Evolutionary conservation across 1,140 invertebrate genomes (phyloP), one percentile per base, ranked within the genome.

Genomic region (Pseudomyrmex flavicornis): DNA sequence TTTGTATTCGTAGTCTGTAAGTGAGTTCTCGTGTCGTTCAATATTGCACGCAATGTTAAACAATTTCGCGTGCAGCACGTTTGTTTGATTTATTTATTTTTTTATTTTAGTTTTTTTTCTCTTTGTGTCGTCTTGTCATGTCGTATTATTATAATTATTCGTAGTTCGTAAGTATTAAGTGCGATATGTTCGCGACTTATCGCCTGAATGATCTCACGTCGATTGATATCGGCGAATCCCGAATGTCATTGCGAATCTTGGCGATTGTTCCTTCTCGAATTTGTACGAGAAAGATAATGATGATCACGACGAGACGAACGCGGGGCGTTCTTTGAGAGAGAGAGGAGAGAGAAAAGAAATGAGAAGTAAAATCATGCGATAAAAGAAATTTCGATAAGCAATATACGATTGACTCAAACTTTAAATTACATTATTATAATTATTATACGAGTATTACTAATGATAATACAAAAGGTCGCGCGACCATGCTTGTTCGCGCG

Each of bases 331-430:
- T 65, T 17, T 20, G 59, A 50, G 76, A 72, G 22, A 63, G 68
- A 5, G 35, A 35, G 35, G 7, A 5, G 63, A 52, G 22, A 35
- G 5, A 35, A 7, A 35, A 5, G 35, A 35, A 5, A 35, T 5
- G 63, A 52, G 22, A 5, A 35, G 5, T 35, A 3, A 35, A 35
- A 35, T 35, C 35, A 35, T 35, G 59, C n/a, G 59, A 90, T 82
- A 88, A 91, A 87, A 90, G 89, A 91, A 90, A 91, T 89, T 90
- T 92, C 89, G 91, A 35, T 35, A 35, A 93, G 92, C 93, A 93
- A 94, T 93, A 93, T 93, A 91, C 87, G 91, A 90, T 91, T 84
- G 68, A 89, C 84, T 88, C 89, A 87, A 88, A 87, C 73, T 61
- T 85, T 90, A 88, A 90, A 76, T 84, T 87, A 84, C 85, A 88